phyloP scores from a whole-genome alignment of 1,140 invertebrate genomes.

The Pachyrhynchus sulphureomaculatus region DNA sequence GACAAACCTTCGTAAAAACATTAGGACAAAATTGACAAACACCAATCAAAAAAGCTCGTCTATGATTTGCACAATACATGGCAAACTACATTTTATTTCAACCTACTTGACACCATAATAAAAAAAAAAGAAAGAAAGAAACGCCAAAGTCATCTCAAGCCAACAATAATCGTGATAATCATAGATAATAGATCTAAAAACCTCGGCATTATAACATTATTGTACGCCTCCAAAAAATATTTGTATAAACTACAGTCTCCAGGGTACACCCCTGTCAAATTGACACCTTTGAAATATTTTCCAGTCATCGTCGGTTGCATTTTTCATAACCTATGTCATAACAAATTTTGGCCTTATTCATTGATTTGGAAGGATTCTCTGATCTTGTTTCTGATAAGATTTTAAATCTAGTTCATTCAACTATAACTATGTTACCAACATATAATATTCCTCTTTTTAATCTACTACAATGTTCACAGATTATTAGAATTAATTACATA shows the following conservation, averaged over 20 bases:
- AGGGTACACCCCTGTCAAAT: slow-evolving; percentile 33
- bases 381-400: slow-evolving; percentile 30
- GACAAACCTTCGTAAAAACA: neutral
- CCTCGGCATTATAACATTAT: slow-evolving; percentile 29
- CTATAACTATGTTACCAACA: slow-evolving; percentile 16
- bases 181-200: slow-evolving; percentile 33
- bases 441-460: neutral
- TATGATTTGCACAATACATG: slow-evolving; percentile 12
- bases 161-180: slow-evolving; percentile 30
- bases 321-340: slow-evolving; percentile 41
- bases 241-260: slow-evolving; percentile 29
- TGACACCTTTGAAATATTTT: slow-evolving; percentile 36
- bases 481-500: too few relatives aligned
- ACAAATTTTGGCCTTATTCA: slow-evolving; percentile 40
- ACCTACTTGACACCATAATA: slow-evolving; percentile 14
- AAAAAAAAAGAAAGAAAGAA: slow-evolving; percentile 12
- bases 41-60: neutral
- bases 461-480: neutral
- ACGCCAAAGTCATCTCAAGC: slow-evolving; percentile 10
- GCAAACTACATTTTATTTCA: neutral
- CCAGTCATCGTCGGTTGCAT: slow-evolving; percentile 37
- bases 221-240: slow-evolving; percentile 27
- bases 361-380: slow-evolving; percentile 31
- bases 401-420: slow-evolving; percentile 35
- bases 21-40: neutral